Evolutionary conservation across 92 coral and sea anemone genomes (phyloP).

Genomic region (Bergia puertoricense): DNA sequence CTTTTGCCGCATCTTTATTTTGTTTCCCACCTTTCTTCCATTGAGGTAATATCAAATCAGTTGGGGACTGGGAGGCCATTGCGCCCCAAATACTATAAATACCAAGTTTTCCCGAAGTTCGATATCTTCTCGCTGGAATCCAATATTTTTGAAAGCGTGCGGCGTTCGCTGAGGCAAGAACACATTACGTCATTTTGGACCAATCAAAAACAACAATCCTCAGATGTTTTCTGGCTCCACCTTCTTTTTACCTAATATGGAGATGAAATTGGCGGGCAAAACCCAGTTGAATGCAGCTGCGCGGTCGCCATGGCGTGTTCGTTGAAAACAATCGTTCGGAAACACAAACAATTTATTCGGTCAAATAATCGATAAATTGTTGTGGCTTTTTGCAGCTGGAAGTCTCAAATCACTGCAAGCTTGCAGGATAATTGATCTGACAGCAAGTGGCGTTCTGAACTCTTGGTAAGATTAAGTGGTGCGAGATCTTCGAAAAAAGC

Average conservation of each 20-base stretch:
- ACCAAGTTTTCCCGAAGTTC: constrained; percentile 18
- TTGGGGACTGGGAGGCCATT: constrained; percentile 92
- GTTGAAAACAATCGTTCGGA: constrained; percentile 38
- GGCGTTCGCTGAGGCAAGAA: constrained; percentile 5
- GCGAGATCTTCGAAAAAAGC: not conserved
- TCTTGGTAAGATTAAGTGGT: not conserved
- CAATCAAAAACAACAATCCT: constrained; percentile 55
- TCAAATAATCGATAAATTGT: constrained; percentile 19
- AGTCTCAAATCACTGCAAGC: not conserved
- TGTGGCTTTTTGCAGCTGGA: constrained; percentile 27
- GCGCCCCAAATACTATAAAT: constrained; percentile 44
- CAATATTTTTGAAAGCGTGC: constrained; percentile 38
- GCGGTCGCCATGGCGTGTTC: constrained; percentile 71
- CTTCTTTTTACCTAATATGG: constrained; percentile 69
- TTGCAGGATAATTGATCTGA: not conserved
- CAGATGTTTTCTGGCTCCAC: constrained; percentile 46
- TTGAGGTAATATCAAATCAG: constrained; percentile 67
- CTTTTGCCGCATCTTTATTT: constrained; percentile 66
- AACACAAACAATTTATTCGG: not conserved
- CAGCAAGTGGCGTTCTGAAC: not conserved
- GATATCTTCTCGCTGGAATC: constrained; percentile 42
- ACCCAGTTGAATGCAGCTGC: constrained; percentile 44
- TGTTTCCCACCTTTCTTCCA: constrained; percentile 83
- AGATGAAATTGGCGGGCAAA: constrained; percentile 31
- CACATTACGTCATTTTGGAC: constrained; percentile 72